Percentiles rank a stretch among this genome's conserved stretches.
Evolutionary conservation across 2,888 invertebrate genomes (phyloP).

Genomic region (Thera britannica): DNA sequence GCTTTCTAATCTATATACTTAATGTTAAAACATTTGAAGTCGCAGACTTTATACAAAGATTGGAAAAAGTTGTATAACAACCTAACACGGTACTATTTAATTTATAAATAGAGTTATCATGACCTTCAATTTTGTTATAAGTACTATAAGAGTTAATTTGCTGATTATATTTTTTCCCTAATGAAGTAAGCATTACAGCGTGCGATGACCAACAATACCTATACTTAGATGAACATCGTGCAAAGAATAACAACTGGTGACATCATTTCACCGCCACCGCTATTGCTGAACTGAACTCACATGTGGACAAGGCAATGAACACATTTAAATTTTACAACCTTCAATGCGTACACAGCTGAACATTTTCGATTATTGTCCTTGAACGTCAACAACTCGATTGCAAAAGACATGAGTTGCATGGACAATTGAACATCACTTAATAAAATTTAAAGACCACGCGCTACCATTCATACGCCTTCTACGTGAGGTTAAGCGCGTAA

Average conservation of each 20-base stretch:
- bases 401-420: slow-evolving; percentile 27
- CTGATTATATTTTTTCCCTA: slow-evolving; percentile 49
- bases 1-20: too few species aligned
- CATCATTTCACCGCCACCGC: slow-evolving; percentile 64
- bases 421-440: slow-evolving; percentile 17
- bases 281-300: slow-evolving; percentile 31
- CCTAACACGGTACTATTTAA: too few species aligned
- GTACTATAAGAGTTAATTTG: not conserved
- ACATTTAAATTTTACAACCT: slow-evolving; percentile 43
- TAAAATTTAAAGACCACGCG: slow-evolving; percentile 17
- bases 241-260: slow-evolving; percentile 78
- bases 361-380: slow-evolving; percentile 53
- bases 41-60: too few species aligned
- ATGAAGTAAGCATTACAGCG: slow-evolving; percentile 65
- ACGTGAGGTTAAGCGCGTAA: not conserved
- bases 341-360: slow-evolving; percentile 5
- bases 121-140: not conserved
- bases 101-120: too few species aligned
- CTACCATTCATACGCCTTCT: slow-evolving; percentile 8
- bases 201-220: slow-evolving; percentile 60
- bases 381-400: slow-evolving; percentile 52
- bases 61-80: too few species aligned
- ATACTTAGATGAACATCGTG: slow-evolving; percentile 44
- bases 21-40: too few species aligned
- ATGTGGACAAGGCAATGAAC: slow-evolving; percentile 30